These are phyloP conservation scores for Drosophila mimetica DNA, from an alignment of 2,888 invertebrate species.

Conservation along the genomic window DNA sequence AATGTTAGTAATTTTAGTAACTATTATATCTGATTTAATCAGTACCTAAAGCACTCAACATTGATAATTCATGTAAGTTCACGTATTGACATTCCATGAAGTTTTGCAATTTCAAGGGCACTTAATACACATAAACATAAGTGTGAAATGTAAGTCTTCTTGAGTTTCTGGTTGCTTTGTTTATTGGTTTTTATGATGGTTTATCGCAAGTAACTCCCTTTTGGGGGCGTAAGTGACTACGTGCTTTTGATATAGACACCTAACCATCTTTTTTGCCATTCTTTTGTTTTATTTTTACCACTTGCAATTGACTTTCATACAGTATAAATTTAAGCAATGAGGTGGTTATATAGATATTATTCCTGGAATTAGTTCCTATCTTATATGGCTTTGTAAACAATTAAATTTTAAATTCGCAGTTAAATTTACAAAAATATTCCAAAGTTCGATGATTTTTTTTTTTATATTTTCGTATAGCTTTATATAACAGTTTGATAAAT, in stretches of 20 bases:
- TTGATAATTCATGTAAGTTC: background rate
- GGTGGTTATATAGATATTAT: too few relatives aligned
- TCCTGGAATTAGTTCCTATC: too few relatives aligned
- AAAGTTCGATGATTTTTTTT: too few relatives aligned
- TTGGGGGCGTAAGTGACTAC: slow-evolving; percentile 1
- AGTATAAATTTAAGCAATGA: too few relatives aligned
- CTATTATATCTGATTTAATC: background rate
- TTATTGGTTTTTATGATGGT: background rate
- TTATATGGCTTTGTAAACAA: too few relatives aligned
- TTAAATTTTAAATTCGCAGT: too few relatives aligned
- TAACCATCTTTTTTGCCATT: background rate
- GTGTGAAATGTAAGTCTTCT: background rate
- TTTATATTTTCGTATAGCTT: too few relatives aligned
- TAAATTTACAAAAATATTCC: too few relatives aligned
- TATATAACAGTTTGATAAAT: too few relatives aligned
- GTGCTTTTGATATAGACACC: slow-evolving; percentile 1
- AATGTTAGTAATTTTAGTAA: too few relatives aligned
- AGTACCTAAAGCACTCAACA: background rate
- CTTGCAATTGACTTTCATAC: background rate
- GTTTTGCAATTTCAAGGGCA: background rate
- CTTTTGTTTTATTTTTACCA: background rate
- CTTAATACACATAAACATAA: background rate
- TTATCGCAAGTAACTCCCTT: background rate
- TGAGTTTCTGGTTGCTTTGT: background rate
- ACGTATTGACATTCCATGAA: background rate